These are phyloP conservation scores for Poeciliopsis occidentalis DNA, from an alignment of 2,113 vertebrate species.

Conservation along the genomic window DNA sequence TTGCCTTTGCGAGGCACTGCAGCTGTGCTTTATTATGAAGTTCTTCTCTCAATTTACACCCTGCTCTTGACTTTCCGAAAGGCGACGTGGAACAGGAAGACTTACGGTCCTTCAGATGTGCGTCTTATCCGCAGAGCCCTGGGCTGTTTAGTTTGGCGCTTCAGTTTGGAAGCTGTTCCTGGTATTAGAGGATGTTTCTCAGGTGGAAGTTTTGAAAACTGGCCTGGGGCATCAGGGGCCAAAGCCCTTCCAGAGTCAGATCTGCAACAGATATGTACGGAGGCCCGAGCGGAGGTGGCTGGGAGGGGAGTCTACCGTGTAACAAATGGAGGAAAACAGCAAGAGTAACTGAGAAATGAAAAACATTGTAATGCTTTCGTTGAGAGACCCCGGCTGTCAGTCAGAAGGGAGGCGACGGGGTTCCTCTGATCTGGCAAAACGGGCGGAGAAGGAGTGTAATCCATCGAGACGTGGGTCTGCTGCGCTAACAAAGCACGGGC, in stretches of 20 bases:
- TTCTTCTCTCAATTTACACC: not conserved
- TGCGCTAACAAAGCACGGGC: conserved; percentile 21
- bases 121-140: not conserved
- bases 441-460: conserved; percentile 51
- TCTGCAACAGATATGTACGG: conserved; percentile 14
- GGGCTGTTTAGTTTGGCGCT: not conserved
- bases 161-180: not conserved
- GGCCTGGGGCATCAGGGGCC: not conserved
- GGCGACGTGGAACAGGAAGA: not conserved
- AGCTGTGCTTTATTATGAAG: not conserved
- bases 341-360: conserved; percentile 57
- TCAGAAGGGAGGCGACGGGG: conserved; percentile 9
- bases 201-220: not conserved
- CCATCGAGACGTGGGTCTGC: conserved; percentile 52
- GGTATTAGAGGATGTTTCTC: not conserved
- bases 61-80: not conserved
- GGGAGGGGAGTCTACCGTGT: not conserved
- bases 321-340: conserved; percentile 60
- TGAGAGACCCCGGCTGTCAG: conserved; percentile 30
- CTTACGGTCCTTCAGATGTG: not conserved
- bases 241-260: conserved; percentile 10
- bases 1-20: not conserved
- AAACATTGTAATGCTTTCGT: conserved; percentile 30
- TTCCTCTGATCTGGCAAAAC: conserved; percentile 58
- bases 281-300: conserved; percentile 14